Base-by-base conservation (phyloP, 2,113 vertebrate genomes). In the Athene noctua region DNA sequence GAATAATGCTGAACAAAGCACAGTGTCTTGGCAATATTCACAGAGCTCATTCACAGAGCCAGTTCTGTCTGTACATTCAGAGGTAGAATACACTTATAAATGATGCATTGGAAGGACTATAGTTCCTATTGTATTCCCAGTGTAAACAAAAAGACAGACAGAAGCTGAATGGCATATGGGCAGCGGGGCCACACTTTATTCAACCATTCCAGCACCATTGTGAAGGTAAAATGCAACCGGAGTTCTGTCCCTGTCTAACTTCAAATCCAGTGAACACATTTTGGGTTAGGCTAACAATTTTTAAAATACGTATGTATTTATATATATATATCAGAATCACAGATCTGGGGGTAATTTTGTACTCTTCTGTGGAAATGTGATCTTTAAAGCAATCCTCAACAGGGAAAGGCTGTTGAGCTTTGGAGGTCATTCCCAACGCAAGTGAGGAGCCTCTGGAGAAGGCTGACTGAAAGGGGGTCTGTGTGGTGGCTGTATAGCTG, bases 131-230 rank as follows among this genome's bases (percentile, higher is more conserved):
- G 99, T 99, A 98, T 97, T 89, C 97, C 95, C 98, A 98, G 98
- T 98, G 99, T 99, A 99, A 99, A 99, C 99, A 99, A 98, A 99
- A 98, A 98, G 99, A 98, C 98, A 98, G 97, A 98, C 98, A 98
- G 98, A 98, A 98, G 98, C 98, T 98, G 98, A 97, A 98, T 98
- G 99, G 99, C 98, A 98, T 98, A 98, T 98, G 98, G 98, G 98
- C 98, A 97, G 97, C 95, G 94, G 97, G 98, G 98, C 98, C 97
- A 96, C 92, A 96, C 97, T 98, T 98, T 98, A 98, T 98, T 98
- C 98, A 98, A 93, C 97, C 97, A 97, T 97, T 97, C 97, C 95
- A 97, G 95, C 90, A 90, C 97, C 97, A 98, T 98, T 98, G 96
- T 97, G 93, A 97, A 97, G 96, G 96, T 97, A 96, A 97, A 97